Conservation (phyloP, 2,113 vertebrate genomes). For the Parus major region DNA sequence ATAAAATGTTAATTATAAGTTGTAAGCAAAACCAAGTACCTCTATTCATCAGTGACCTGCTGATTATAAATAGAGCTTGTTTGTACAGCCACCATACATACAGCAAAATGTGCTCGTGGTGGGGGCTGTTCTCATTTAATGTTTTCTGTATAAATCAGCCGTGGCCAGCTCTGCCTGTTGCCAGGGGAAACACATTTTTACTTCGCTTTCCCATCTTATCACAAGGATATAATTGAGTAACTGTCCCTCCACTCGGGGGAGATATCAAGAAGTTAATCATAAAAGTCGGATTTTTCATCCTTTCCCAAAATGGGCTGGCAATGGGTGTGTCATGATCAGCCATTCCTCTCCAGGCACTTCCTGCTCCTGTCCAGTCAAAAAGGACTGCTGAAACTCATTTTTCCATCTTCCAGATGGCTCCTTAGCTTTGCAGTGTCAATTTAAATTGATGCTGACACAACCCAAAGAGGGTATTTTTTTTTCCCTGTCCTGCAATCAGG, state of each 20-base stretch:
- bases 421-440: neutral
- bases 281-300: neutral
- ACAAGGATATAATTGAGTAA: neutral
- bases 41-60: conserved; percentile 36
- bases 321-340: neutral
- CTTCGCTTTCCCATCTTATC: neutral
- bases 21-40: conserved; percentile 36
- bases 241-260: neutral
- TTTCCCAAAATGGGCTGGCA: neutral
- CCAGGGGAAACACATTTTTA: neutral
- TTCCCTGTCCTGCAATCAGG: neutral
- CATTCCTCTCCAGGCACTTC: neutral
- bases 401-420: neutral
- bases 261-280: neutral
- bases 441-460: neutral
- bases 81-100: neutral
- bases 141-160: neutral
- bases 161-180: neutral
- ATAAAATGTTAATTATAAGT: conserved; percentile 67
- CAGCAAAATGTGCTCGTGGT: neutral
- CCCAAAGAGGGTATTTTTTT: neutral
- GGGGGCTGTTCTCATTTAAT: neutral
- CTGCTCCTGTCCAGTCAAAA: neutral
- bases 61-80: neutral
- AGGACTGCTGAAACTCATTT: neutral